Evolutionary conservation across 2,797 vertebrate species (phyloP), one percentile per base, ranked within the genome.

Genomic region (Acipenser oxyrinchus): DNA sequence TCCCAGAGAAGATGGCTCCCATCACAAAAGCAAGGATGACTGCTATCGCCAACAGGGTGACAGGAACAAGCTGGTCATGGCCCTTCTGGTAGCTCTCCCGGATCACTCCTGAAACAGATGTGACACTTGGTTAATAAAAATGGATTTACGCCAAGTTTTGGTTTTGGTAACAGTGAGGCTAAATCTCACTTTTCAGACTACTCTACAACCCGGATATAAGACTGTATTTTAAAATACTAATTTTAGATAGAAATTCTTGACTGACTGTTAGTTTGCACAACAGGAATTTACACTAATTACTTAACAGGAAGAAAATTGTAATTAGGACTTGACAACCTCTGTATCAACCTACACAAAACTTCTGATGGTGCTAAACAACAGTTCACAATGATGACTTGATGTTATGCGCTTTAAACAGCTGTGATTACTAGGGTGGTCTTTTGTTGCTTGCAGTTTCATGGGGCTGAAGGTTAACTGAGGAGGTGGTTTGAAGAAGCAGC

Each of bases 51-150:
- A 99, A 74, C 51, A 99, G 89, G 66, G 95, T 98, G 75, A 99
- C 91, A 0, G 97, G 97, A 71, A 99, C 95, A 67, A 99, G 93
- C 85, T 95, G 95, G 86, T 98, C 93, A 0, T 92, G 94, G 72
- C 94, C 94, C 82, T 96, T 95, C 84, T 98, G 94, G 86, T 95
- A 98, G 84, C 95, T 97, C 82, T 98, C 97, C 0, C 95, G 95
- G 78, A 99, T 99, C 82, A 99, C 94, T 80, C 97, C 97, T 99
- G 93, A 71, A 85, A 93, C 23, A 37, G 4, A 37, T 37, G 23
- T 4, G 23, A 37, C 23, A 37, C 23, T 37, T 37, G 23, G 23
- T 37, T 37, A 37, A 37, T 37, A 37, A 37, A 37, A 3, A 37
- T 37, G 23, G 23, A 37, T 37, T 37, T 37, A 37, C 23, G 23